phyloP scores from a whole-genome alignment of 2,797 vertebrate genomes.

The Aldrovandia affinis region DNA sequence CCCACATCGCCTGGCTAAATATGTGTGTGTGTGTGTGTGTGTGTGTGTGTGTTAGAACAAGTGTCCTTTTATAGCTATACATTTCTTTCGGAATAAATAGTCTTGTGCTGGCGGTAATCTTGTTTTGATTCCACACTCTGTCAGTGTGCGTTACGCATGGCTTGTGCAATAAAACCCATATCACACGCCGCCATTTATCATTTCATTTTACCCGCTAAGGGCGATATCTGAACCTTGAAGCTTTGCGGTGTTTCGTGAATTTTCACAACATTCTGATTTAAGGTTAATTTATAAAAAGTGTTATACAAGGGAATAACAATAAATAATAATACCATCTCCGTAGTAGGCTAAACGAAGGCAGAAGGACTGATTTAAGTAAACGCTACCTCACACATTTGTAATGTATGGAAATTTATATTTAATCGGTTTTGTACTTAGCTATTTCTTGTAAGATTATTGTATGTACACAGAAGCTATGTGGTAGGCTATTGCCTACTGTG shows the following conservation, averaged over 20 bases:
- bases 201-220: conserved; percentile 4
- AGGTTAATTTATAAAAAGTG: conserved; percentile 13
- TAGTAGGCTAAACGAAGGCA: too few relatives aligned
- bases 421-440: background rate
- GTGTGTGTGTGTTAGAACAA: conserved; percentile 28
- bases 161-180: conserved; percentile 33
- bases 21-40: background rate
- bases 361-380: too few relatives aligned
- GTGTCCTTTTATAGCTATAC: conserved; percentile 33
- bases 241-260: background rate
- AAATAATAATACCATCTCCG: background rate
- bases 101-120: conserved; percentile 24
- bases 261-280: background rate
- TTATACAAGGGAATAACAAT: background rate
- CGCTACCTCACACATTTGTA: background rate
- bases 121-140: conserved; percentile 35
- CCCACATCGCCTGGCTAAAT: conserved; percentile 12
- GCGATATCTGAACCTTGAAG: conserved; percentile 10
- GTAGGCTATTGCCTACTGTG: background rate
- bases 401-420: background rate
- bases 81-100: conserved; percentile 29
- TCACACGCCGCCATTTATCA: conserved; percentile 24
- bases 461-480: conserved; percentile 4
- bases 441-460: background rate
- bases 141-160: conserved; percentile 34